phyloP scores from a whole-genome alignment of 2,888 invertebrate species.

The Platerodrilus igneus region DNA sequence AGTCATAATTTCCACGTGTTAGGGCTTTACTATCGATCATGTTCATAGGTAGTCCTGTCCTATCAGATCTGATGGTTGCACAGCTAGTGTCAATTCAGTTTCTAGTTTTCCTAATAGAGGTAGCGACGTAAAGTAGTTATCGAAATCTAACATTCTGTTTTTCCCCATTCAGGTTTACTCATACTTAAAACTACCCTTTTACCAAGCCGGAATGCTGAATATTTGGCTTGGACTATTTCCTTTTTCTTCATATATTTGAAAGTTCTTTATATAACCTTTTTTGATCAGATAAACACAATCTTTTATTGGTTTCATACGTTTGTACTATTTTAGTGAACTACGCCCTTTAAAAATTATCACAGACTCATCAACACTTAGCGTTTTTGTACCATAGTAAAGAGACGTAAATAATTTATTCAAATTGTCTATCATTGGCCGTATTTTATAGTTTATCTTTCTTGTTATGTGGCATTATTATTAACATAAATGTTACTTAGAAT shows the following conservation, averaged over 20 bases:
- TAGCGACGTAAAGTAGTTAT: conserved; percentile 21
- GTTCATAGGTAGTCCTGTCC: conserved; percentile 11
- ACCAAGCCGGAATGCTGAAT: no score
- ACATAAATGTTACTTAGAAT: conserved; percentile 3
- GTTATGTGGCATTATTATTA: conserved; percentile 3
- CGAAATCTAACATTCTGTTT: conserved; percentile 14
- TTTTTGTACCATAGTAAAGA: neutral
- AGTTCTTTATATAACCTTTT: no score
- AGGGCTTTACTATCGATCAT: neutral
- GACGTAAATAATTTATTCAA: conserved; percentile 12
- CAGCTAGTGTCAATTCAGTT: conserved; percentile 18
- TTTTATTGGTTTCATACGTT: conserved; percentile 1
- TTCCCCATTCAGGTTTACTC: conserved; percentile 10
- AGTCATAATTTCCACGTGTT: conserved; percentile 4
- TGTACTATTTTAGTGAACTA: neutral
- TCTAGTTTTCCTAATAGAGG: conserved; percentile 19
- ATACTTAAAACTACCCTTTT: conserved; percentile 18
- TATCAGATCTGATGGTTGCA: conserved; percentile 15
- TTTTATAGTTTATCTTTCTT: conserved; percentile 4
- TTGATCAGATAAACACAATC: no score
- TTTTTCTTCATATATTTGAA: no score
- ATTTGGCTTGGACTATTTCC: no score
- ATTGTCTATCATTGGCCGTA: neutral
- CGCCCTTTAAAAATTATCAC: neutral
- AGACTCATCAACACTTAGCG: neutral